Evolutionary conservation across 1,140 invertebrate genomes (phyloP).

Genomic region (Brachionus rotundiformis): DNA sequence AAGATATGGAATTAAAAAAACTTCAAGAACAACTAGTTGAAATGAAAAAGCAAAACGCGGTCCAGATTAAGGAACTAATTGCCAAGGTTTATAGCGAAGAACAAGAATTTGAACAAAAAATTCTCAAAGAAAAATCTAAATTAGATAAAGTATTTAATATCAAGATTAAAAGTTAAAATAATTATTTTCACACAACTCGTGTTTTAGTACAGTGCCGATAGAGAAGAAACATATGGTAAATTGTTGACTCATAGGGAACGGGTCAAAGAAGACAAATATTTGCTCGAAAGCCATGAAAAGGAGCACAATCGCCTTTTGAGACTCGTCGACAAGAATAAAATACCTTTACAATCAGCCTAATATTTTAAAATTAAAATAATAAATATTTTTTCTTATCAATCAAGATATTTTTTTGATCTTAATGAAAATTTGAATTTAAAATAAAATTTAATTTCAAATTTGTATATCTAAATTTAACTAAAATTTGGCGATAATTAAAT

Average conservation of each 20-base stretch:
- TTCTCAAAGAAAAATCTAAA: constrained; percentile 58
- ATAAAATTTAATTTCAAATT: too few relatives aligned
- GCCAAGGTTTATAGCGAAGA: constrained; percentile 55
- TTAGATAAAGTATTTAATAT: constrained; percentile 62
- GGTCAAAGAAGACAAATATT: constrained; percentile 56
- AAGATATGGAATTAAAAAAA: constrained; percentile 57
- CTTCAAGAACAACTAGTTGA: constrained; percentile 56
- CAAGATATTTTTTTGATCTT: too few relatives aligned
- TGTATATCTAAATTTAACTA: too few relatives aligned
- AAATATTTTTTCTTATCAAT: not conserved
- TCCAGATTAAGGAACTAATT: constrained; percentile 56
- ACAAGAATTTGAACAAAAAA: constrained; percentile 56
- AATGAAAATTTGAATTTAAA: too few relatives aligned
- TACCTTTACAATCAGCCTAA: not conserved
- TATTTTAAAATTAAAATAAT: too few relatives aligned
- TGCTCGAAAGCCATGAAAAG: constrained; percentile 56
- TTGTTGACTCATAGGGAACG: constrained; percentile 57
- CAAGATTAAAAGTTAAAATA: too few relatives aligned
- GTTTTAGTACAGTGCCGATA: constrained; percentile 56
- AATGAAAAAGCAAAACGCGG: constrained; percentile 56
- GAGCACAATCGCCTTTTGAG: constrained; percentile 57
- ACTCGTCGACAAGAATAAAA: constrained; percentile 54
- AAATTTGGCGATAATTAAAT: too few relatives aligned
- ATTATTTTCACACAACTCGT: too few relatives aligned
- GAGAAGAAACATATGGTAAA: constrained; percentile 57